Percentiles rank a stretch among this genome's conserved stretches.
These are phyloP conservation scores for Nothobranchius furzeri DNA, from an alignment of 2,113 vertebrate genomes.

Conservation along the genomic window DNA sequence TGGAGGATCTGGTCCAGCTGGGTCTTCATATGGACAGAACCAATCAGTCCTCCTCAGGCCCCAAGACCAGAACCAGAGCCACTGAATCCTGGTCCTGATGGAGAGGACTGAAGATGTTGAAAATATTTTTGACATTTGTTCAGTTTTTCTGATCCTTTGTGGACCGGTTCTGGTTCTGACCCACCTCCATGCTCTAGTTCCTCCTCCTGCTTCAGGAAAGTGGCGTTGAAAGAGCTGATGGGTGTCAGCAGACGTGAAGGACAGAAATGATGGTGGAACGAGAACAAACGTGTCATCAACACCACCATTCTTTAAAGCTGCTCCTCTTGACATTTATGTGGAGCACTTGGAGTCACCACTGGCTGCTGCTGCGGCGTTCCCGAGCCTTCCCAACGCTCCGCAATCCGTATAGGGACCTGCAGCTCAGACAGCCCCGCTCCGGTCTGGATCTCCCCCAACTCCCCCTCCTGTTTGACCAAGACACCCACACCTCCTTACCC, in stretches of 20 bases:
- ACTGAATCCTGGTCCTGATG: no score
- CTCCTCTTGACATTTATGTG: conserved; percentile 7
- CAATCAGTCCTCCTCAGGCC: no score
- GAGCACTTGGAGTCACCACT: not conserved
- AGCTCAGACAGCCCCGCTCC: conserved; percentile 64
- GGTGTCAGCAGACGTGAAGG: not conserved
- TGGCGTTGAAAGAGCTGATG: not conserved
- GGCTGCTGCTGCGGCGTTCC: not conserved
- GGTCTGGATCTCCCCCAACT: conserved; percentile 73
- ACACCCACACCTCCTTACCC: conserved; percentile 42
- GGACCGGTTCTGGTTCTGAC: not conserved
- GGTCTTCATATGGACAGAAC: no score
- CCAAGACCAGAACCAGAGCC: no score
- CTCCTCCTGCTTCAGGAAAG: not conserved
- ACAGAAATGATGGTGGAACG: not conserved
- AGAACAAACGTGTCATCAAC: conserved; percentile 9
- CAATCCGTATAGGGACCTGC: conserved; percentile 74
- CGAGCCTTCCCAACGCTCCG: conserved; percentile 20
- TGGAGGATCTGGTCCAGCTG: no score
- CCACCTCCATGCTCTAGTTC: not conserved
- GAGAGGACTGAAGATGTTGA: no score
- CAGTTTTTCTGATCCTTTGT: no score
- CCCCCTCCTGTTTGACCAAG: conserved; percentile 52
- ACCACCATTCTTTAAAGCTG: not conserved
- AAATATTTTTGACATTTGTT: no score